These are phyloP conservation scores for Hassar affinis DNA, from an alignment of 2,113 vertebrate genomes.

Conservation along the genomic window DNA sequence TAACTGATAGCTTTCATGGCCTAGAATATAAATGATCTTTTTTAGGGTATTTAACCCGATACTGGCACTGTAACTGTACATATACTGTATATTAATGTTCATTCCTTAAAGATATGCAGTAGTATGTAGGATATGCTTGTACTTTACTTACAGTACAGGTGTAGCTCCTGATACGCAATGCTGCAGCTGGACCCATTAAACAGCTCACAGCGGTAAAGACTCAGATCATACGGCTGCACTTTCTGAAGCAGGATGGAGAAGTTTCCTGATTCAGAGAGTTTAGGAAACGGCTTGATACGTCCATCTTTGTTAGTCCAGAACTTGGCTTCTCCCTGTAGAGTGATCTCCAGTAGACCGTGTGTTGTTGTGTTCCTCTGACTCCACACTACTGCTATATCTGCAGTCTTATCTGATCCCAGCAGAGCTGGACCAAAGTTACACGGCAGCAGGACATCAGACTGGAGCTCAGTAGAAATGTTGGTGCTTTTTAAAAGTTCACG, in stretches of 20 bases:
- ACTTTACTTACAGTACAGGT: neutral
- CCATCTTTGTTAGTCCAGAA: slow-evolving; percentile 15
- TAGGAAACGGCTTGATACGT: neutral
- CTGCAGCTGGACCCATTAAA: neutral
- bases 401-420: neutral
- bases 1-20: neutral
- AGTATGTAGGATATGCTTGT: neutral
- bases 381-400: slow-evolving; percentile 15
- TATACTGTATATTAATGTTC: neutral
- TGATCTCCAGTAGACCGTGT: neutral
- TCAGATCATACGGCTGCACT: slow-evolving; percentile 29
- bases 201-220: slow-evolving; percentile 35
- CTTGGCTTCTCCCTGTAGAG: fast-evolving
- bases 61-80: neutral
- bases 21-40: neutral
- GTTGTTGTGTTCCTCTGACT: neutral
- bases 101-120: neutral
- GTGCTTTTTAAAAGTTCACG: neutral
- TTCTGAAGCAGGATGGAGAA: slow-evolving; percentile 39
- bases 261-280: slow-evolving; percentile 30
- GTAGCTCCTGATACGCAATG: neutral
- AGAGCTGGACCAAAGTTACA: slow-evolving; percentile 27
- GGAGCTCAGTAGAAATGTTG: slow-evolving; percentile 16
- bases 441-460: slow-evolving; percentile 40
- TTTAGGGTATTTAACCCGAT: neutral